A percentile compares a stretch with the other conserved stretches of the same genome.
Conservation (phyloP, 1,140 invertebrate genomes). For the Vollenhovia emeryi region DNA sequence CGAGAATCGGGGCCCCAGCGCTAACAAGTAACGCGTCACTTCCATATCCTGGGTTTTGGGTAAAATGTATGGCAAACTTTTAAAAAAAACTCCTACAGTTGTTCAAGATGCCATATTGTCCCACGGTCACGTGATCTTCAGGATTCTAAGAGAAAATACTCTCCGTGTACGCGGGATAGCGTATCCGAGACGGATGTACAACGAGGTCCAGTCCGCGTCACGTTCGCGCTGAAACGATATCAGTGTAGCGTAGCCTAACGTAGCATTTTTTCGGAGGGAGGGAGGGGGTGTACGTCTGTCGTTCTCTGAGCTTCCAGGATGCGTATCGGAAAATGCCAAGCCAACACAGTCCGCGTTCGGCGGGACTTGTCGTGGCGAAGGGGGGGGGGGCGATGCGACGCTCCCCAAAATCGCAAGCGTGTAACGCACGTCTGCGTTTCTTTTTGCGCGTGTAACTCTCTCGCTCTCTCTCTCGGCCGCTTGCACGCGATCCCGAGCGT, state of each 20-base stretch:
- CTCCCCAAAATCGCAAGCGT: conserved; percentile 45
- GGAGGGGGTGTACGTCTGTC: conserved; percentile 77
- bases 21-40: too few relatives aligned
- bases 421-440: not conserved
- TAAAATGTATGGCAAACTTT: too few relatives aligned
- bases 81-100: too few relatives aligned
- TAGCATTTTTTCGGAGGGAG: conserved; percentile 78
- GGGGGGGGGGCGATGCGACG: conserved; percentile 31
- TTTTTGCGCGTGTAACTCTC: not conserved
- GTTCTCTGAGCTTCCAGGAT: conserved; percentile 76
- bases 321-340: conserved; percentile 78
- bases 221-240: conserved; percentile 81
- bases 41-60: too few relatives aligned
- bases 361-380: not conserved
- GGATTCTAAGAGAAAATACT: too few relatives aligned
- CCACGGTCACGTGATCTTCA: too few relatives aligned
- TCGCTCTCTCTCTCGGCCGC: conserved; percentile 13
- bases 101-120: too few relatives aligned
- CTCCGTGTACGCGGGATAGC: too few relatives aligned
- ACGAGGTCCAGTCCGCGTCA: conserved; percentile 76
- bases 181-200: conserved; percentile 70
- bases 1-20: too few relatives aligned
- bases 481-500: conserved; percentile 46
- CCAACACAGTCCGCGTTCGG: conserved; percentile 76
- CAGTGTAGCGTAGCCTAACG: conserved; percentile 79